Base-by-base conservation (phyloP, 2,113 vertebrate genomes). In the Benitochromis conjunctus region DNA sequence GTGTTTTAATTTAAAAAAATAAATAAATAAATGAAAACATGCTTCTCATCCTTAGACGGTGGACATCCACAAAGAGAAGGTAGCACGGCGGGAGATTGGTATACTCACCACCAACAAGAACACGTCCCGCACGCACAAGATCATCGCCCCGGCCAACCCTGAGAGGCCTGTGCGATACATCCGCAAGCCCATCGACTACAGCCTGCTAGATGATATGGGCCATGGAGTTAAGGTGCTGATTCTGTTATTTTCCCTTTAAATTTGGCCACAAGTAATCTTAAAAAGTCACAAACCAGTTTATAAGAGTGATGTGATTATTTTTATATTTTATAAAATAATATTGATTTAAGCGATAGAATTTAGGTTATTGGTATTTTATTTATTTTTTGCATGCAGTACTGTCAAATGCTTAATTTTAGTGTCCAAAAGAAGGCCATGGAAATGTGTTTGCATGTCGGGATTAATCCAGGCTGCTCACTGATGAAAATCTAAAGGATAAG, bases 41-140 rank as follows among this genome's bases (percentile, higher is more conserved):
- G 4, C 21, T n/a, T 76, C 18, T 9, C 34, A 2, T 55, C 19
- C 4, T 56, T 93, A 99, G 98, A 99, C 98, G 29, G 99, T 99
- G 97, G 99, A 99, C 96, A 99, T 99, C 96, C 99, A 99, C 95
- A 99, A 99, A 97, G 99, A 99, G 93, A 99, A 99, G 95, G 99
- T 99, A 88, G 98, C 99, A 82, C 97, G 99, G 94, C 97, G 99
- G 95, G 99, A 99, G 96, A 99, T 99, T 91, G 99, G 99, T 95
- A 99, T 99, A 96, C 97, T 99, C 95, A 99, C 99, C 90, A 99
- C 99, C 90, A 99, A 99, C 96, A 99, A 99, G 96, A 99, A 99
- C 96, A 99, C 99, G 56, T 98, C 98, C 91, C 98, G 99, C 95
- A 99, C 98, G 29, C 98, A 99, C 95, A 99, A 99, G 96, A 99